Percentiles rank a stretch among this genome's conserved stretches.
These are phyloP conservation scores for Caenorhabditis sinica DNA, from an alignment of 2,888 invertebrate genomes.

Conservation along the genomic window DNA sequence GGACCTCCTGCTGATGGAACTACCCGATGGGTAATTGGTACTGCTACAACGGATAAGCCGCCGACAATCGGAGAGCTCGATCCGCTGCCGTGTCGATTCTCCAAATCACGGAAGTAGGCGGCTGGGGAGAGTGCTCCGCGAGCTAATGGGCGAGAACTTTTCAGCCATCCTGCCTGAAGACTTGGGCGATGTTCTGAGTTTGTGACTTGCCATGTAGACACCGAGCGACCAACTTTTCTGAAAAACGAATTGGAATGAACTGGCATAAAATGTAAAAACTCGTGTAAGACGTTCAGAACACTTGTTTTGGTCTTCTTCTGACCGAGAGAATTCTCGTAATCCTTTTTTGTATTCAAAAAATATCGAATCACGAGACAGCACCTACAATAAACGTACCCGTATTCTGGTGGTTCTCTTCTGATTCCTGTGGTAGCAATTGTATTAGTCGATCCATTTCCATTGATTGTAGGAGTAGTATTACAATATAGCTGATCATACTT, in stretches of 20 bases:
- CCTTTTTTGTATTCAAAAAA: not conserved
- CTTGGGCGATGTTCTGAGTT: conserved; percentile 53
- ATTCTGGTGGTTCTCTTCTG: conserved; percentile 62
- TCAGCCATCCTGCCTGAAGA: conserved; percentile 59
- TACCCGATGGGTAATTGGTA: conserved; percentile 13
- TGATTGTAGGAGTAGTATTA: conserved; percentile 31
- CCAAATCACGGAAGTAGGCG: conserved; percentile 62
- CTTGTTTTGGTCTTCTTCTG: not conserved
- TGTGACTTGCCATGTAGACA: conserved; percentile 60
- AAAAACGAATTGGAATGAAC: not conserved
- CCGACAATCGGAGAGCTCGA: conserved; percentile 31
- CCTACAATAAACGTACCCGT: conserved; percentile 37
- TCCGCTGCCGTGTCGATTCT: conserved; percentile 42
- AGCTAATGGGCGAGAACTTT: conserved; percentile 55
- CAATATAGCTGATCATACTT: conserved; percentile 66
- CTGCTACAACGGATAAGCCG: conserved; percentile 38
- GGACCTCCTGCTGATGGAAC: not conserved
- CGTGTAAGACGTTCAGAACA: not conserved
- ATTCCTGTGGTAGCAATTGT: conserved; percentile 53
- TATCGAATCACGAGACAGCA: not conserved
- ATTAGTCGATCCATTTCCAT: conserved; percentile 42
- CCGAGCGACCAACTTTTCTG: conserved; percentile 42
- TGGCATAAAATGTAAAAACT: not conserved
- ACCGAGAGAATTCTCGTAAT: not conserved
- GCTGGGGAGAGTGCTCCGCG: conserved; percentile 65